Base-by-base conservation (phyloP, 2,113 vertebrate species). In the Charina bottae region DNA sequence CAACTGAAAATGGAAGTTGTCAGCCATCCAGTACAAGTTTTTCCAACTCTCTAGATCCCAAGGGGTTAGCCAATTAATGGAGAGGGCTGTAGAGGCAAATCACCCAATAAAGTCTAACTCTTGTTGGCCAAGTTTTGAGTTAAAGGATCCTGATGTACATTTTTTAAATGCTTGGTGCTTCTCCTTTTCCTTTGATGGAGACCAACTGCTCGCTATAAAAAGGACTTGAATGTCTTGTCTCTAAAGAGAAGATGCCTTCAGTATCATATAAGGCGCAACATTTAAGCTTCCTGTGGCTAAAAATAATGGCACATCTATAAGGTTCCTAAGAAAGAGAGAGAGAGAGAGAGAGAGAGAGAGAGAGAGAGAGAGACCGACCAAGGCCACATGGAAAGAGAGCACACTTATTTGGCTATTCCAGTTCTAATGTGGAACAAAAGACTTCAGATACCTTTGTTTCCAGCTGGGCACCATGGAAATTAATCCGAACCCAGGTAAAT, bases 1-100 rank as follows among this genome's bases (percentile, higher is more conserved):
- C 96, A 98, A 94, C 96, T 95, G 96, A 97, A 95, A 90, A 89
- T 90, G 94, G 89, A 85, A 91, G 94, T 0, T 53, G 95, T 49
- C 93, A 94, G 72, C 24, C 90, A 93, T 64, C 94, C 64, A 55
- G 17, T 90, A 33, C 92, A 97, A 97, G 97, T 96, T 96, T 53
- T 92, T 37, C 42, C 89, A 59, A 94, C 90, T 53, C 87, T 0
- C 55, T 26, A 85, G 90, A 64, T 0, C 2, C 62, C 6, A 17
- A 21, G 87, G 1, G 33, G 55, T 28, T 83, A 46, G 91, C 37
- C 88, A 93, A 93, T 93, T 13, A 26, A 15, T 87, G 60, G n/a
- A 90, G 0, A 17, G 92, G 89, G 59, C 28, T 19, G 23, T 37
- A 55, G 62, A 17, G 23, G 21, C 0, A 85, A 68, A 93, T 5